A percentile compares a stretch with the other conserved stretches of the same genome.
Evolutionary conservation across 2,797 vertebrate genomes (phyloP).

Genomic region (Syngnathus acus): DNA sequence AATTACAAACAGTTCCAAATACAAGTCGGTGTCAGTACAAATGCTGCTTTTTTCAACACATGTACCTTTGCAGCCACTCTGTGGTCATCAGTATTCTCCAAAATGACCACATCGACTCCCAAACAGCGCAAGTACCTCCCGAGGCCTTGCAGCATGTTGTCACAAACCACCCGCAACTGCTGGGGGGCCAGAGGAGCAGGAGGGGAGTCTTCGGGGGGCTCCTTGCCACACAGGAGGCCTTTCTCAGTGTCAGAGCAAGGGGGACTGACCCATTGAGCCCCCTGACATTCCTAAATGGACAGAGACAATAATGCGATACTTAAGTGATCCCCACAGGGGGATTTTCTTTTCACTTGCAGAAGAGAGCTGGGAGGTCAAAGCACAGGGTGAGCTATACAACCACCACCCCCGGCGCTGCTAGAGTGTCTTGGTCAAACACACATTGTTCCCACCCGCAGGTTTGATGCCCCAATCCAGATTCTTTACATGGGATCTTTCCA

Average conservation of each 20-base stretch:
- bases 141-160: slow-evolving; percentile 86
- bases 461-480: slow-evolving; percentile 23
- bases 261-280: slow-evolving; percentile 55
- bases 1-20: too few relatives aligned
- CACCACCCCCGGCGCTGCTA: slow-evolving; percentile 49
- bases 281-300: slow-evolving; percentile 63
- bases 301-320: slow-evolving; percentile 67
- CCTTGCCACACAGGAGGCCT: slow-evolving; percentile 44
- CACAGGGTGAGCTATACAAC: slow-evolving; percentile 50
- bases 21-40: too few relatives aligned
- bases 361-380: slow-evolving; percentile 49
- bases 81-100: slow-evolving; percentile 78
- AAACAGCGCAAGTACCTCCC: slow-evolving; percentile 81
- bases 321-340: slow-evolving; percentile 57
- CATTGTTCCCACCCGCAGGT: slow-evolving; percentile 36
- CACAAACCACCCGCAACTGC: slow-evolving; percentile 80
- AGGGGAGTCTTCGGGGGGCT: slow-evolving; percentile 18
- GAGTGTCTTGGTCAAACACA: slow-evolving; percentile 47
- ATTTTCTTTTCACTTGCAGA: slow-evolving; percentile 61
- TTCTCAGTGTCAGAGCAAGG: slow-evolving; percentile 38
- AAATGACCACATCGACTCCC: slow-evolving; percentile 73
- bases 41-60: not conserved
- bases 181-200: slow-evolving; percentile 48
- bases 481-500: slow-evolving; percentile 9
- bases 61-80: slow-evolving; percentile 76